Conservation (phyloP, 2,888 invertebrate species). For the Baronia brevicornis region DNA sequence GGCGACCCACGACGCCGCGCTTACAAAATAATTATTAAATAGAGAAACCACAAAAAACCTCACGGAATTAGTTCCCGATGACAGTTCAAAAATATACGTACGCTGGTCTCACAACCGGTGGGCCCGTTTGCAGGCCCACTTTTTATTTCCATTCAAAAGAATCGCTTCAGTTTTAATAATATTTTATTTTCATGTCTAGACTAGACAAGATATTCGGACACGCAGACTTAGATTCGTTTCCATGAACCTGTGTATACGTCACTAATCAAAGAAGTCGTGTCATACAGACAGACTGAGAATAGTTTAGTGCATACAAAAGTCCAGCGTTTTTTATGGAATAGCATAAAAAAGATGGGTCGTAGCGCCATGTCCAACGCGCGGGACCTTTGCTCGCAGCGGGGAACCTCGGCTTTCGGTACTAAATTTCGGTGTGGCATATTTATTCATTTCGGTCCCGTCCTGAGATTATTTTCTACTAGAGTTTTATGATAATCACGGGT, state of each 20-base stretch:
- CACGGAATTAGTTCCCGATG: slow-evolving; percentile 74
- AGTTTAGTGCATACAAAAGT: slow-evolving; percentile 16
- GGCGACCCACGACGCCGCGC: slow-evolving; percentile 36
- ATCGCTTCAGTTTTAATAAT: no score
- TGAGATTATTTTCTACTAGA: slow-evolving; percentile 69
- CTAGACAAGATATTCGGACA: no score
- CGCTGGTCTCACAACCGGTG: slow-evolving; percentile 18
- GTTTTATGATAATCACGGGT: slow-evolving; percentile 62
- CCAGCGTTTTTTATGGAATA: slow-evolving; percentile 45
- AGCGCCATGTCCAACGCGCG: slow-evolving; percentile 64
- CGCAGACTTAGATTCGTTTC: no score
- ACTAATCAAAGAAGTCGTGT: slow-evolving; percentile 15
- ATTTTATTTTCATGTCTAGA: no score
- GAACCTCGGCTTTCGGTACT: slow-evolving; percentile 44
- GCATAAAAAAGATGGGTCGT: slow-evolving; percentile 38
- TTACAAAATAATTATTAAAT: slow-evolving; percentile 61
- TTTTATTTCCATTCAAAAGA: background rate
- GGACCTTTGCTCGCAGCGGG: slow-evolving; percentile 60
- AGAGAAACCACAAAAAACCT: slow-evolving; percentile 66
- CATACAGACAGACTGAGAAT: slow-evolving; percentile 18
- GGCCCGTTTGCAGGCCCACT: slow-evolving; percentile 12
- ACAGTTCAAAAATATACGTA: slow-evolving; percentile 72
- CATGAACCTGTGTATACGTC: no score
- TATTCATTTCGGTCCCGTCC: slow-evolving; percentile 45
- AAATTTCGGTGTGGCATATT: slow-evolving; percentile 69